Evolutionary conservation across 2,888 invertebrate genomes (phyloP), one percentile per base, ranked within the genome.

Genomic region (Chromoteleia sp.): DNA sequence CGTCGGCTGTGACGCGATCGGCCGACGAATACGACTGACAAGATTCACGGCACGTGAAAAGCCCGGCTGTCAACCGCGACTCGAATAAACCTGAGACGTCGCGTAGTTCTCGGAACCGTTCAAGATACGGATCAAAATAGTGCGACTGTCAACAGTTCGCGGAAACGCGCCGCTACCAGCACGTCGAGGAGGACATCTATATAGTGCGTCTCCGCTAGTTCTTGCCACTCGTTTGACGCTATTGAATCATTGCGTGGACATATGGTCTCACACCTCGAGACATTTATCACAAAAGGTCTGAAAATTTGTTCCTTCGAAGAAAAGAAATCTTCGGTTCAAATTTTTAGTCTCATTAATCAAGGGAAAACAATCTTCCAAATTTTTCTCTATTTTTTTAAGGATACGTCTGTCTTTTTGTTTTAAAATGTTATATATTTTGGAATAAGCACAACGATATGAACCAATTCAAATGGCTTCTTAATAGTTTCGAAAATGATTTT

Each of bases 101-200:
- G 70, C 52, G 52, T 7, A 12, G 17, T 82, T 82, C 82, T 29
- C 54, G 67, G 82, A 82, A 82, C 15, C 65, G 59, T 39, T 19
- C 78, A 41, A 78, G 82, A 78, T 82, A 70, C 78, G 78, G 74
- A 82, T 82, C 78, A 54, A 78, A 82, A 82, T 82, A 82, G 82
- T 82, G 61, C 74, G 54, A 67, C 78, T 75, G 82, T 82, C 82
- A 82, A 82, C 82, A 82, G 71, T 82, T 82, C 82, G 82, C 70
- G 74, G 82, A 82, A 82, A 75, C 50, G 15, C 73, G 52, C 63
- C 19, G 52, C 74, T 68, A 63, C 78, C 70, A 76, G 81, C 76
- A 52, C 79, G 58, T 14, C 68, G 14, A 63, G 30, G 71, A 63
- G 73, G 61, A 80, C 73, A 33, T 29, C 74, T 65, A 65, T 76